Evolutionary conservation across 1,140 invertebrate species (phyloP), one percentile per base, ranked within the genome.

Genomic region (Tigriopus japonicus): DNA sequence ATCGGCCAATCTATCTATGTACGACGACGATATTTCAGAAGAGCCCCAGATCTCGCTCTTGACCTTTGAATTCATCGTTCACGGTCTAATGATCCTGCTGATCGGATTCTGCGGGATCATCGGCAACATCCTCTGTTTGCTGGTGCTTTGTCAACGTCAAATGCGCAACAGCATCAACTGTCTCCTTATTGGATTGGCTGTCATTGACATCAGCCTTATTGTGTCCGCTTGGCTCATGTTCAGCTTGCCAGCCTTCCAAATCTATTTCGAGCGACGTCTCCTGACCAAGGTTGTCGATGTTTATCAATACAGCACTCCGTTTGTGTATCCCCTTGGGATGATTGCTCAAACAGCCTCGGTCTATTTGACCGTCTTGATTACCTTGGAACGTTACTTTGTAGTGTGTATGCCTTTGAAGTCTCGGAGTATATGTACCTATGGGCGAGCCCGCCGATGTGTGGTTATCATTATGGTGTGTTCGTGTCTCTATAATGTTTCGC

Each of bases 91-190:
- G n/a, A 49, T 49, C 45, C n/a, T 21, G n/a, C 10, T 21, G 2
- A 21, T 49, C 6, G 45, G 45, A 6, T 21, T 49, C 12, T 15
- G n/a, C 21, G 45, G 45, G n/a, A 15, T 49, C 21, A 21, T 21
- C 45, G 45, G n/a, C 3, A 49, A 49, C 21, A 21, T 49, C 45
- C n/a, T 49, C 3, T 49, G 45, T 49, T 21, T 49, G n/a, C 12
- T 49, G 21, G 45, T 49, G n/a, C 74, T 93, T 3, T 87, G 82
- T n/a, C 77, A 87, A 40, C 87, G 87, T 0, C 87, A 91, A 67
- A 94, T 94, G 90, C 80, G 84, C 65, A 91, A 87, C 7, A 91
- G 87, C 64, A 90, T 93, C 65, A 94, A 94, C 73, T 90, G 88
- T 68, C 78, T 93, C 62, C 77, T 95, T 3, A 87, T 87, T 45